A percentile compares a stretch with the other conserved stretches of the same genome.
Evolutionary conservation across 2,113 vertebrate species (phyloP).

Genomic region (Etia nguti): DNA sequence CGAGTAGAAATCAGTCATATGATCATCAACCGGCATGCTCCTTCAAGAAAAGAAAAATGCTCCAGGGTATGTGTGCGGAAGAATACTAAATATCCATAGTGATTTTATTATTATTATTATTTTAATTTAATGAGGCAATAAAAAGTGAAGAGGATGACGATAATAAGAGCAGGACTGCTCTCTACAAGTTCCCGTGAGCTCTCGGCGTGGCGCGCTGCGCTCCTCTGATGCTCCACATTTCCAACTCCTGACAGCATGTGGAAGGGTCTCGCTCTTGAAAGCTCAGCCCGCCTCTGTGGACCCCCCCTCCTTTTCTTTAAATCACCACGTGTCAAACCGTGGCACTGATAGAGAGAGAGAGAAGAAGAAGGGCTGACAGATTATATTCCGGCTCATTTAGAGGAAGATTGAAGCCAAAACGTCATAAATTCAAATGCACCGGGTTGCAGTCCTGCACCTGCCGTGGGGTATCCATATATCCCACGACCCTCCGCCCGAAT

Average conservation of each 20-base stretch:
- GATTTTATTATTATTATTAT: neutral
- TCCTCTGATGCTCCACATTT: neutral
- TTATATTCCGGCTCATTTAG: neutral
- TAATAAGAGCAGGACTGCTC: neutral
- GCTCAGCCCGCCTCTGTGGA: conserved; percentile 12
- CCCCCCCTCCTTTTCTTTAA: neutral
- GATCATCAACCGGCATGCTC: neutral
- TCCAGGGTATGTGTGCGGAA: neutral
- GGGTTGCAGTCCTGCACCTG: neutral
- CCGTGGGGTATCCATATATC: neutral
- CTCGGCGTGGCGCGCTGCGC: neutral
- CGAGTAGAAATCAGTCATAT: conserved; percentile 6
- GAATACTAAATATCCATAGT: neutral
- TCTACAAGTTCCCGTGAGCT: conserved; percentile 6
- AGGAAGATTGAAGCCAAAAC: neutral
- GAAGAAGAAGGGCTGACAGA: neutral
- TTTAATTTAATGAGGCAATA: neutral
- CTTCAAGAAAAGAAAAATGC: neutral
- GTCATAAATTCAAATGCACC: neutral
- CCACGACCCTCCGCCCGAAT: neutral
- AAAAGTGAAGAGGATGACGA: accelerated
- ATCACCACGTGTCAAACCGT: neutral
- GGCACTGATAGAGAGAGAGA: neutral
- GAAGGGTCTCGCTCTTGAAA: neutral
- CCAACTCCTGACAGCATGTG: conserved; percentile 16